Evolutionary conservation across 2,888 invertebrate genomes (phyloP).

Genomic region (Ophion slaviceki): DNA sequence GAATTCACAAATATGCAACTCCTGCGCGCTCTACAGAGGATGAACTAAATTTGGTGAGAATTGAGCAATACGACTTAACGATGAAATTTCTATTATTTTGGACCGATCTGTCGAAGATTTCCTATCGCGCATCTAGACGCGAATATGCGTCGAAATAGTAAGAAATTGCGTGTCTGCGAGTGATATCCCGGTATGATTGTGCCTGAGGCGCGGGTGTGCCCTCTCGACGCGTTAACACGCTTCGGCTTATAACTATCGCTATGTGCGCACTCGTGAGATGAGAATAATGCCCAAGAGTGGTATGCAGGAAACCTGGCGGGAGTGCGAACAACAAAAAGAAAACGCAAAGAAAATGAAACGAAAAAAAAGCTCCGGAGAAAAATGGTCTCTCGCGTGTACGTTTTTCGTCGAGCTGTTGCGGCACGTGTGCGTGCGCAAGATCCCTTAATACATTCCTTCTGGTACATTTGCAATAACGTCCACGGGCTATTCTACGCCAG

Average conservation of each 20-base stretch:
- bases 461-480: conserved; percentile 12
- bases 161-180: conserved; percentile 23
- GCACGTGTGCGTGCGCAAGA: conserved; percentile 47
- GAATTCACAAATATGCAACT: background rate
- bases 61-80: background rate
- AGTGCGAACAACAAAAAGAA: background rate
- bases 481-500: background rate
- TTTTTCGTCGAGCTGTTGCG: conserved; percentile 13
- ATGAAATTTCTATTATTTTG: conserved; percentile 13
- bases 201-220: conserved; percentile 71
- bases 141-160: conserved; percentile 13
- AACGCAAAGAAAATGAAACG: conserved; percentile 46
- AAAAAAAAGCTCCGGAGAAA: conserved; percentile 51
- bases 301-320: conserved; percentile 26
- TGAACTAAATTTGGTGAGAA: background rate
- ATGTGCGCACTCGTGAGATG: conserved; percentile 24
- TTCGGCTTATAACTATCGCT: conserved; percentile 15
- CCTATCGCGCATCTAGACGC: background rate
- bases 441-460: background rate
- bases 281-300: conserved; percentile 31
- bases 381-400: conserved; percentile 59
- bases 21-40: background rate
- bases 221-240: conserved; percentile 62
- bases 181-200: conserved; percentile 15
- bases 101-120: conserved; percentile 11